These are phyloP conservation scores for Salvator merianae DNA, from an alignment of 2,113 vertebrate species.

Conservation along the genomic window DNA sequence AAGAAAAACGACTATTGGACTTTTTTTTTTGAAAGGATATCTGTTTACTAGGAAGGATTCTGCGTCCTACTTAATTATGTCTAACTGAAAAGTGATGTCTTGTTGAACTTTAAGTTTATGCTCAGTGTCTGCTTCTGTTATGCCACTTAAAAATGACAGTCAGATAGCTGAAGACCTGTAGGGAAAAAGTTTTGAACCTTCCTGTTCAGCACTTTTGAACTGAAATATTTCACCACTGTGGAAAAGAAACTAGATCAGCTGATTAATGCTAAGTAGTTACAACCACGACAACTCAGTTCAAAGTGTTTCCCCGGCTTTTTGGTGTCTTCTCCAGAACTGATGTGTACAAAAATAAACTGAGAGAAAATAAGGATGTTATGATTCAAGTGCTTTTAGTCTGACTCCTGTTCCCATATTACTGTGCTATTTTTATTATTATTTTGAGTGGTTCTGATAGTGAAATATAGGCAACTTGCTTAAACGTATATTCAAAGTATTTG, in stretches of 20 bases:
- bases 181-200: constrained; percentile 9
- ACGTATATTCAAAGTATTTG: no score
- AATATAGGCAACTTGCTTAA: background rate
- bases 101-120: background rate
- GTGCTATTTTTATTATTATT: background rate
- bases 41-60: background rate
- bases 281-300: constrained; percentile 15
- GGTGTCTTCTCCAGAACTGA: background rate
- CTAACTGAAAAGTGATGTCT: background rate
- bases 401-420: background rate
- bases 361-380: background rate
- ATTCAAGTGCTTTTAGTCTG: background rate
- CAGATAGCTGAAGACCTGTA: constrained; percentile 26
- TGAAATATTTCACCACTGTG: constrained; percentile 62
- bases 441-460: background rate
- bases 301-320: constrained; percentile 22
- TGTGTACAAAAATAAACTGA: background rate
- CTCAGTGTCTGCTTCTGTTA: background rate
- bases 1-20: background rate
- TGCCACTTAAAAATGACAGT: background rate
- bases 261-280: constrained; percentile 47
- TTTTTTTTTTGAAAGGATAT: background rate
- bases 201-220: constrained; percentile 40
- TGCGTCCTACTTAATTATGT: background rate
- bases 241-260: constrained; percentile 62